Evolutionary conservation across 2,113 vertebrate species (phyloP).

Genomic region (Pomatorhinus ruficollis): DNA sequence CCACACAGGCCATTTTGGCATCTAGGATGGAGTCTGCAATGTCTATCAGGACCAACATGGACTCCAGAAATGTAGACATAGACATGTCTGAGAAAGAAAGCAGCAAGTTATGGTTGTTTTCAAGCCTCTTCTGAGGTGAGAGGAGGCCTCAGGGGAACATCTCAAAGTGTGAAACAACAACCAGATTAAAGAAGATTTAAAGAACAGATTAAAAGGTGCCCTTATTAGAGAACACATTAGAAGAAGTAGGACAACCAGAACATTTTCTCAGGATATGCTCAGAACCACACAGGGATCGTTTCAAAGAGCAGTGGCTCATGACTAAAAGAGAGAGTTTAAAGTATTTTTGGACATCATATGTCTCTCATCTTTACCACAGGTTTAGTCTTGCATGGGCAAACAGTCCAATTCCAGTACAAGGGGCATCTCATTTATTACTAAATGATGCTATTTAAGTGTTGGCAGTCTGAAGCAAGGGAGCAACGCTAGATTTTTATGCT

Average conservation of each 20-base stretch:
- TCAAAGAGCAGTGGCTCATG: conserved; percentile 45
- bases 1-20: neutral
- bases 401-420: neutral
- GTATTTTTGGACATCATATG: neutral
- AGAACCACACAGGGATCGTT: neutral
- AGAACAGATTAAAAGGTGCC: conserved; percentile 43
- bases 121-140: conserved; percentile 33
- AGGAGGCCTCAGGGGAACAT: conserved; percentile 41
- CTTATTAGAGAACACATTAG: conserved; percentile 51
- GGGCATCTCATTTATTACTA: neutral
- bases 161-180: conserved; percentile 41
- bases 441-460: neutral
- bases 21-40: neutral
- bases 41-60: neutral
- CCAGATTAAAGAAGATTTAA: conserved; percentile 58
- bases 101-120: conserved; percentile 42
- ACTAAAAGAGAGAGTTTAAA: conserved; percentile 46
- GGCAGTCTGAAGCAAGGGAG: neutral
- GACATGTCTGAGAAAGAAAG: conserved; percentile 17
- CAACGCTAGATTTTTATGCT: neutral
- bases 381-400: conserved; percentile 10
- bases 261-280: conserved; percentile 45
- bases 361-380: conserved; percentile 27
- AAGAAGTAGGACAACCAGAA: conserved; percentile 54
- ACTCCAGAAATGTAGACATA: neutral